These are phyloP conservation scores for Triops cancriformis DNA, from an alignment of 1,140 invertebrate genomes.

Conservation along the genomic window DNA sequence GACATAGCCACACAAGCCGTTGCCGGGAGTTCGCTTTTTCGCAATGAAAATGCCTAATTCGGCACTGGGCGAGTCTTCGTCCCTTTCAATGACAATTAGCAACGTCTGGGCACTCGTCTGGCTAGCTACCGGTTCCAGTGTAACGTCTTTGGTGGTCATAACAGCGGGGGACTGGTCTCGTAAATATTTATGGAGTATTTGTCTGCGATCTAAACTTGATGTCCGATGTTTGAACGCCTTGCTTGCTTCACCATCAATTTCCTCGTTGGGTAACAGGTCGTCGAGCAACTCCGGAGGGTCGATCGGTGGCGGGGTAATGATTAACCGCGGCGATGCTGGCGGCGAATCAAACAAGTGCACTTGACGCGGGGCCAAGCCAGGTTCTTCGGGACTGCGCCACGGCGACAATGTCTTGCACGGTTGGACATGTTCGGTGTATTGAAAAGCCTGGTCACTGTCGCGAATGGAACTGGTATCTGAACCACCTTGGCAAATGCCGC, in stretches of 20 bases:
- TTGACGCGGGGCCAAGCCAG: neutral
- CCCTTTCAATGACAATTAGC: constrained; percentile 17
- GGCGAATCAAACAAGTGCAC: neutral
- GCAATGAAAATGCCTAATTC: constrained; percentile 30
- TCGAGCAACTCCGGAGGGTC: neutral
- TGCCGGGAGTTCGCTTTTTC: constrained; percentile 20
- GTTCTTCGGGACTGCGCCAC: constrained; percentile 19
- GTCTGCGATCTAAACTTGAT: neutral
- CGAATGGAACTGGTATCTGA: constrained; percentile 24
- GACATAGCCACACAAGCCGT: constrained; percentile 25
- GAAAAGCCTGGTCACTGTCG: neutral
- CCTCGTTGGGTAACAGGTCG: neutral
- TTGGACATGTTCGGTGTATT: constrained; percentile 21
- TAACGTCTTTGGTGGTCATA: neutral
- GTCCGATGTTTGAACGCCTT: neutral
- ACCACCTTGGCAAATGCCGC: constrained; percentile 23
- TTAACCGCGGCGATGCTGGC: neutral
- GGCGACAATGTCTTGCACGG: constrained; percentile 22
- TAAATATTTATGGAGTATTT: constrained; percentile 1
- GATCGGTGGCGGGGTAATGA: neutral
- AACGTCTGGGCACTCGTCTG: neutral
- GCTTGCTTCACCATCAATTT: neutral
- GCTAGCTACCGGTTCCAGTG: neutral
- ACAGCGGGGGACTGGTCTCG: neutral
- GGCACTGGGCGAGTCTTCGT: neutral